A percentile compares a stretch with the other conserved stretches of the same genome.
phyloP scores from a whole-genome alignment of 2,888 invertebrate species.

The Amphimallon solstitiale region DNA sequence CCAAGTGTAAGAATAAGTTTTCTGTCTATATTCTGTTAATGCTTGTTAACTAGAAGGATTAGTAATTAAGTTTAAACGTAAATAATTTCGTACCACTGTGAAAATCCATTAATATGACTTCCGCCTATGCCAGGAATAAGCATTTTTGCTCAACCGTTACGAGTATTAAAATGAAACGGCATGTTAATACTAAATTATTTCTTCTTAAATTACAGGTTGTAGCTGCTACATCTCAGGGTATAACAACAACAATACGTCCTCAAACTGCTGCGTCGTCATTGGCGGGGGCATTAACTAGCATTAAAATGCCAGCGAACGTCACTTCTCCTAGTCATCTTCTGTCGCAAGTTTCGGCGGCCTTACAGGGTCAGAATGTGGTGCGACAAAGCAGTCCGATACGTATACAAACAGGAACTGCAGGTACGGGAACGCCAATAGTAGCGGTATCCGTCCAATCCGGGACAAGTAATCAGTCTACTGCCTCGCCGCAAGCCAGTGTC shows the following conservation, averaged over 20 bases:
- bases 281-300: conserved; percentile 62
- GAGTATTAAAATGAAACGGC: too few relatives aligned
- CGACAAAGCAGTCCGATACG: conserved; percentile 71
- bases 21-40: too few relatives aligned
- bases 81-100: too few relatives aligned
- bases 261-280: conserved; percentile 55
- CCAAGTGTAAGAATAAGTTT: too few relatives aligned
- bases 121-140: too few relatives aligned
- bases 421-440: conserved; percentile 65
- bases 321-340: conserved; percentile 65
- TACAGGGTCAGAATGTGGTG: conserved; percentile 64
- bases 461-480: conserved; percentile 41
- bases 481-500: conserved; percentile 50
- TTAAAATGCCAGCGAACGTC: conserved; percentile 63
- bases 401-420: conserved; percentile 65
- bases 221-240: conserved; percentile 66
- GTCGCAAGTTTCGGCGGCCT: conserved; percentile 67
- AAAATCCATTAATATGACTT: too few relatives aligned
- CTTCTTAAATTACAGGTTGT: conserved; percentile 63
- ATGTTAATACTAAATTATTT: neutral
- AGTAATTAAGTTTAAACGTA: too few relatives aligned
- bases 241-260: conserved; percentile 66
- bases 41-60: too few relatives aligned
- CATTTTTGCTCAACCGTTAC: too few relatives aligned
- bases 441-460: conserved; percentile 69